Evolutionary conservation across 2,113 vertebrate genomes (phyloP).

Genomic region (Carlito syrichta): DNA sequence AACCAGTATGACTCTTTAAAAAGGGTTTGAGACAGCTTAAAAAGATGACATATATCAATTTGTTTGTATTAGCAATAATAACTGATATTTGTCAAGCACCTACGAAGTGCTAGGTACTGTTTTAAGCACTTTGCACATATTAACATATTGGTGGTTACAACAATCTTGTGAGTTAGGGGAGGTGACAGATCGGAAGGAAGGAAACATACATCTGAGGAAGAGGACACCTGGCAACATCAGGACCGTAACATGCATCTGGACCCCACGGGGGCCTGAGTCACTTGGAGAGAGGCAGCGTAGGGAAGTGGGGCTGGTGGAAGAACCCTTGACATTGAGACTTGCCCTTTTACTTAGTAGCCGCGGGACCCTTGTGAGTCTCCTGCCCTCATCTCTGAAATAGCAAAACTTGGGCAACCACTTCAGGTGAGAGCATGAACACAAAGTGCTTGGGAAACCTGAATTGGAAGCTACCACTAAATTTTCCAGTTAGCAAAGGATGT

Average conservation of each 20-base stretch:
- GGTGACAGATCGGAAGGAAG: background rate
- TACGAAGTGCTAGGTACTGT: background rate
- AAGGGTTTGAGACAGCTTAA: background rate
- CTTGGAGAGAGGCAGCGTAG: background rate
- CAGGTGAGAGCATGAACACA: background rate
- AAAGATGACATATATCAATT: background rate
- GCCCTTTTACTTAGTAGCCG: background rate
- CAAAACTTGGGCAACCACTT: background rate
- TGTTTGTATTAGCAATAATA: background rate
- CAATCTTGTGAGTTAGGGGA: background rate
- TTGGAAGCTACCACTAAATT: background rate
- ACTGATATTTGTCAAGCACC: background rate
- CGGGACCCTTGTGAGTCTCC: background rate
- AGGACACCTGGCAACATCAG: background rate
- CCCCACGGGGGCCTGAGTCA: background rate
- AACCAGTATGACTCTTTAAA: background rate
- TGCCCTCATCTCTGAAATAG: background rate
- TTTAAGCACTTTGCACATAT: background rate
- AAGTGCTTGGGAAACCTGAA: background rate
- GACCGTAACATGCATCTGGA: background rate
- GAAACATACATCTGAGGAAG: background rate
- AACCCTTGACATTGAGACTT: background rate
- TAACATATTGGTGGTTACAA: background rate
- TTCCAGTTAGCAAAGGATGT: background rate
- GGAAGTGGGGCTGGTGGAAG: background rate